Base-by-base conservation (phyloP, 2,113 vertebrate genomes). In the Noctilio leporinus region DNA sequence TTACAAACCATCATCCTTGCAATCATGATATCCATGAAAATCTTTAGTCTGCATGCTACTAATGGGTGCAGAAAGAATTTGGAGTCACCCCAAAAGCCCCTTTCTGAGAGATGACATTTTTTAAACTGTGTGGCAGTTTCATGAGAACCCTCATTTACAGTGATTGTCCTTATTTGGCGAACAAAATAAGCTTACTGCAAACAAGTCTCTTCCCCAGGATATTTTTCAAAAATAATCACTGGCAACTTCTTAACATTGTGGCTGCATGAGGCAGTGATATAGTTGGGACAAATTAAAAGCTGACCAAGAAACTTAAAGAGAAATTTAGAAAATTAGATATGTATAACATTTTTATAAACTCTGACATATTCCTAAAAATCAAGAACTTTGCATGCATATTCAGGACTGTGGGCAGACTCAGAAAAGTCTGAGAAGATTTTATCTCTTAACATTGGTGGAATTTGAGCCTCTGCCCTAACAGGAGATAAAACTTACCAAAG, bases 301-400 rank as follows among this genome's bases (percentile, higher is more conserved):
- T 76, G 38, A 49, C 3, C n/a, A 38, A 65, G 64, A 81, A n/a
- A 47, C n/a, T 51, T 67, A 49, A 22, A 43, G 20, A 40, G 45
- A 80, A 85, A 85, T 28, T 10, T 47, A 5, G 4, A 20, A 10
- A 65, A 51, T 75, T 30, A 47, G 11, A 30, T 59, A 5, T 11
- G 24, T 0, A 17, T 7, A 72, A 14, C 47, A 4, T 7, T 3
- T 33, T 65, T 57, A 14, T 67, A 45, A 57, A 14, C 4, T 19
- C 47, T 40, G 47, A 35, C 0, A 24, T 53, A 10, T 26, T 95
- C 30, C 17, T n/a, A 45, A 24, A 35, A 59, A 76, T 77, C 5
- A 59, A 57, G 65, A 33, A 45, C 19, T 33, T 7, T 14, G 3
- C 0, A 3, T 15, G 0, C 17, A 14, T 17, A 16, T 17, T 6